A percentile compares a stretch with the other conserved stretches of the same genome.
Evolutionary conservation across 2,888 invertebrate genomes (phyloP).

Genomic region (Seira musarum): DNA sequence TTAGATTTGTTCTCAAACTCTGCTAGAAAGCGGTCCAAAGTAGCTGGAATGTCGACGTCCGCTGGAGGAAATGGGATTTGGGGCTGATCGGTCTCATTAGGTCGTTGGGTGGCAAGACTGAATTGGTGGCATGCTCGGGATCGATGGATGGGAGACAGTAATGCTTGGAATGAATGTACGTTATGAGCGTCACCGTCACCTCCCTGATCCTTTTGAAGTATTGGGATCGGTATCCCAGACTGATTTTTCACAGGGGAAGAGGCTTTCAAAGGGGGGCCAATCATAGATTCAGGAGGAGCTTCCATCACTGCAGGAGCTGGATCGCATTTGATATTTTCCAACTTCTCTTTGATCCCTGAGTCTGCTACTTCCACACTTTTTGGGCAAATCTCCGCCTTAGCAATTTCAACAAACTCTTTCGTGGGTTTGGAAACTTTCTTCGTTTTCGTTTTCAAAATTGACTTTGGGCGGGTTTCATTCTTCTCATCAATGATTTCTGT

Average conservation of each 20-base stretch:
- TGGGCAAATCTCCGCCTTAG: too few species aligned
- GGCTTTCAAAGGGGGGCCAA: conserved; percentile 23
- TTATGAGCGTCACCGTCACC: conserved; percentile 37
- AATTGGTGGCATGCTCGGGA: not conserved
- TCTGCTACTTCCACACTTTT: too few species aligned
- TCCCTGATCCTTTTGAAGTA: not conserved
- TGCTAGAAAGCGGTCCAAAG: conserved; percentile 7
- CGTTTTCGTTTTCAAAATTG: too few species aligned
- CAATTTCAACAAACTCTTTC: too few species aligned
- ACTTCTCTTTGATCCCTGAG: not conserved
- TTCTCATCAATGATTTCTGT: too few species aligned
- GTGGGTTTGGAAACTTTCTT: too few species aligned
- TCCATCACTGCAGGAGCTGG: too few species aligned
- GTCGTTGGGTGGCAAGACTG: not conserved
- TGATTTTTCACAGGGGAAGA: conserved; percentile 30
- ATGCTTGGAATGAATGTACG: not conserved
- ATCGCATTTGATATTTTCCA: too few species aligned
- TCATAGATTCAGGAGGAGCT: not conserved
- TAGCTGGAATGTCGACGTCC: not conserved
- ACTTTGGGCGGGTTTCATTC: too few species aligned
- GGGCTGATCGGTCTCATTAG: not conserved
- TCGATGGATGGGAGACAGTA: conserved; percentile 29
- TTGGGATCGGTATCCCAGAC: not conserved
- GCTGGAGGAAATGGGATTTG: not conserved
- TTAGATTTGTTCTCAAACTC: conserved; percentile 18